A percentile compares a stretch with the other conserved stretches of the same genome.
These are phyloP conservation scores for Euzophera pinguis DNA, from an alignment of 2,888 invertebrate genomes.

Conservation along the genomic window DNA sequence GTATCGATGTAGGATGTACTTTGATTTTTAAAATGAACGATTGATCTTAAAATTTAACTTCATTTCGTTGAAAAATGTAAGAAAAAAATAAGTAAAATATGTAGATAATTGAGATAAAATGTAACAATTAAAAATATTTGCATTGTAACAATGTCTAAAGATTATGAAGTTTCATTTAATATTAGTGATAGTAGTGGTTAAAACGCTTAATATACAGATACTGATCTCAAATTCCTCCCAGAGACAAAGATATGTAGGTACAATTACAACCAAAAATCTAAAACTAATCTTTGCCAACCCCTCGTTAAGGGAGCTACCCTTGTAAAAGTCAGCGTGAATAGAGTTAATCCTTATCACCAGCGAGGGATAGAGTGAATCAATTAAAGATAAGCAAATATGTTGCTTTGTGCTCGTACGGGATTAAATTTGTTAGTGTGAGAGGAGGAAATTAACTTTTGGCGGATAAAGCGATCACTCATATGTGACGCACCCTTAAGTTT, in stretches of 20 bases:
- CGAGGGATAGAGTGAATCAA: conserved; percentile 76
- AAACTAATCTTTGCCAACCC: conserved; percentile 42
- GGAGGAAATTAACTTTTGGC: conserved; percentile 74
- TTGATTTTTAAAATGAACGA: too few relatives aligned
- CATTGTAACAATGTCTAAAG: too few relatives aligned
- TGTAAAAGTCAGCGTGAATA: conserved; percentile 79
- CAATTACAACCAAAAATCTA: conserved; percentile 4
- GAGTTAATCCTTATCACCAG: conserved; percentile 74
- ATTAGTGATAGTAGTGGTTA: too few relatives aligned
- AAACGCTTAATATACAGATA: too few relatives aligned
- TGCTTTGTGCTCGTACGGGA: conserved; percentile 55
- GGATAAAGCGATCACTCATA: conserved; percentile 67
- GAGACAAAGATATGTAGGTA: conserved; percentile 27
- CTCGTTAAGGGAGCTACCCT: conserved; percentile 74
- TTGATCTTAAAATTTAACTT: too few relatives aligned
- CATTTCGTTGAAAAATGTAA: too few relatives aligned
- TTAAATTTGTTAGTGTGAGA: conserved; percentile 69
- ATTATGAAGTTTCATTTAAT: too few relatives aligned
- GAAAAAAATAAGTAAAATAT: too few relatives aligned
- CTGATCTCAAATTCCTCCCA: conserved; percentile 20
- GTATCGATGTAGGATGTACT: too few relatives aligned
- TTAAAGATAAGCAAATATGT: conserved; percentile 80
- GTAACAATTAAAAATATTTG: too few relatives aligned
- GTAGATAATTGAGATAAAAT: too few relatives aligned
- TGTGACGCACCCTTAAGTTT: conserved; percentile 50